These are phyloP conservation scores for Pocillopora verrucosa DNA, from an alignment of 64 coral and sea anemone species.

Conservation along the genomic window DNA sequence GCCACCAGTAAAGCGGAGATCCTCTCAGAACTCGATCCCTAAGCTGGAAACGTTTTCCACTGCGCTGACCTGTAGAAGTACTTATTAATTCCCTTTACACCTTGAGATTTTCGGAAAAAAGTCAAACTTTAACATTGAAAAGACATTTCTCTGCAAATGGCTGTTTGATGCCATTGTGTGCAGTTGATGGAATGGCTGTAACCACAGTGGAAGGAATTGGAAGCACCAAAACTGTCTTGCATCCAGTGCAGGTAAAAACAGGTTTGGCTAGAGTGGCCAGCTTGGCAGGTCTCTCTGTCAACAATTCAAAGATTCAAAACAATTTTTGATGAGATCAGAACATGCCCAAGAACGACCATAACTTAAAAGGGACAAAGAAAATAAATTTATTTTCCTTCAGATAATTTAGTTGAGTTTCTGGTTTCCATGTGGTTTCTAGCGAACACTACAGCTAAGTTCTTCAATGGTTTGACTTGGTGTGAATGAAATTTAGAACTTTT, in stretches of 20 bases:
- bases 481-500: neutral
- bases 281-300: neutral
- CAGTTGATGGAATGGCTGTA: conserved; percentile 85
- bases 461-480: neutral
- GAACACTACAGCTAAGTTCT: neutral
- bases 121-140: neutral
- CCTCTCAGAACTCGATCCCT: too few species aligned
- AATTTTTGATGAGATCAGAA: too few species aligned
- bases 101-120: neutral
- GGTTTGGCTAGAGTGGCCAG: neutral
- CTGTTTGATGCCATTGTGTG: conserved; percentile 77
- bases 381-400: too few species aligned
- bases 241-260: conserved; percentile 76
- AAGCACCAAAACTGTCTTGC: conserved; percentile 76
- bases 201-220: conserved; percentile 88
- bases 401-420: too few species aligned
- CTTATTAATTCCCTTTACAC: too few species aligned
- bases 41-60: too few species aligned
- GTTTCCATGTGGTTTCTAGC: too few species aligned
- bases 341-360: too few species aligned
- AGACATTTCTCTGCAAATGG: conserved; percentile 82
- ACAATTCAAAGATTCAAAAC: too few species aligned
- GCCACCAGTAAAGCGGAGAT: too few species aligned
- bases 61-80: too few species aligned
- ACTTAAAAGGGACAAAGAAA: too few species aligned